Percentiles rank a stretch among this genome's conserved stretches.
Evolutionary conservation across 2,113 vertebrate genomes (phyloP).

Genomic region (Sceloporus tristichus): DNA sequence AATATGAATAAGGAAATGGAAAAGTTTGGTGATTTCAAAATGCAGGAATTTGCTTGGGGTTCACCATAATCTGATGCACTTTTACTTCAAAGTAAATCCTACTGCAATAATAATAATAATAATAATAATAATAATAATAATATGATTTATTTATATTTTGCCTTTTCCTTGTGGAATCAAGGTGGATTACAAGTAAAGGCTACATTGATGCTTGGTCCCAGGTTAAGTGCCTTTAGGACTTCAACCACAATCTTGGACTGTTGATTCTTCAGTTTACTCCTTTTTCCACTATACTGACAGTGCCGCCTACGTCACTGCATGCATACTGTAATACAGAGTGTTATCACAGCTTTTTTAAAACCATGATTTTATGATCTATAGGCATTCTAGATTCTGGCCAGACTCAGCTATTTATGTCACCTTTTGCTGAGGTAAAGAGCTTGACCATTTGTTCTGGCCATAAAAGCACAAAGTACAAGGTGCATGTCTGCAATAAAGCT

Average conservation of each 20-base stretch:
- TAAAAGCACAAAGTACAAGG: conserved; percentile 17
- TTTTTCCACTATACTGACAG: neutral
- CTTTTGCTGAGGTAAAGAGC: fast-evolving
- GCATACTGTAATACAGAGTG: neutral
- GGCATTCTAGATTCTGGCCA: fast-evolving
- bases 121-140: no score
- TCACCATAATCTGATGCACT: neutral
- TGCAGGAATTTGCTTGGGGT: neutral
- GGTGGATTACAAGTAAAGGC: no score
- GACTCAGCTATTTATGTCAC: neutral
- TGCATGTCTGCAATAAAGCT: conserved; percentile 29
- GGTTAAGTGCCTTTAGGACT: no score
- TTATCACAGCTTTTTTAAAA: neutral
- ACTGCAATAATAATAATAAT: no score
- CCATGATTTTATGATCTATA: fast-evolving
- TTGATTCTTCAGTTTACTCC: neutral
- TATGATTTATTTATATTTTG: no score
- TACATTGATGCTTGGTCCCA: no score
- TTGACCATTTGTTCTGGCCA: neutral
- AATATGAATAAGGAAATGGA: neutral
- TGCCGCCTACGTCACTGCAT: neutral
- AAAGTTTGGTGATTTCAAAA: neutral
- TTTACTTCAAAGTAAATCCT: neutral
- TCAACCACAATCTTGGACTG: no score
- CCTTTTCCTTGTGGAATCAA: no score